Percentiles rank a stretch among this genome's conserved stretches.
phyloP scores from a whole-genome alignment of 2,113 vertebrate genomes.

The Megaceryle maxima region DNA sequence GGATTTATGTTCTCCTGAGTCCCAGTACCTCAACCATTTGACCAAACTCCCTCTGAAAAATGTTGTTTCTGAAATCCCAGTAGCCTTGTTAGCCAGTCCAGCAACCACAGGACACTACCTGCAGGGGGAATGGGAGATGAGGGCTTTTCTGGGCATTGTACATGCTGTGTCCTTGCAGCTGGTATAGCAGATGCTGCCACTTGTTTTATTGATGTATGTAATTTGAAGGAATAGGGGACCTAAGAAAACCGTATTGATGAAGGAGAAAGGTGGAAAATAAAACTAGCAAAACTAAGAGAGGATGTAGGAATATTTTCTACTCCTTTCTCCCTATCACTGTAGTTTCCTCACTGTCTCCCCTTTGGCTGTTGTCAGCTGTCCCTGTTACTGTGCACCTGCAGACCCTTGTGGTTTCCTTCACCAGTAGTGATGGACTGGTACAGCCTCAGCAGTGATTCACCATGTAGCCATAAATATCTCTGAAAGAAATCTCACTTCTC shows the following conservation, averaged over 20 bases:
- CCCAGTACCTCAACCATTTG: not conserved
- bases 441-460: not conserved
- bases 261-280: not conserved
- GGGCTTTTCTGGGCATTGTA: not conserved
- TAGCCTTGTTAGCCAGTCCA: not conserved
- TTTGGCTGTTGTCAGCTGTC: not conserved
- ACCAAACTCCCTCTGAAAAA: not conserved
- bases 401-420: not conserved
- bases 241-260: not conserved
- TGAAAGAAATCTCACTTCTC: not conserved
- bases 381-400: not conserved
- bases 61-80: not conserved
- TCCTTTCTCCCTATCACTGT: not conserved
- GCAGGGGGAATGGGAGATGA: not conserved
- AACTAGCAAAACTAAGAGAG: not conserved
- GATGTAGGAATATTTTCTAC: not conserved
- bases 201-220: not conserved
- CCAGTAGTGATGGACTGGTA: not conserved
- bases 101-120: not conserved
- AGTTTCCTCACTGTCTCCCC: not conserved
- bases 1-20: not conserved
- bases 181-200: not conserved
- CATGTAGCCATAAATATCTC: not conserved
- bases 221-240: not conserved
- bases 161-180: not conserved